Base-by-base conservation (phyloP, 2,113 vertebrate genomes). In the Rafetus swinhoei region DNA sequence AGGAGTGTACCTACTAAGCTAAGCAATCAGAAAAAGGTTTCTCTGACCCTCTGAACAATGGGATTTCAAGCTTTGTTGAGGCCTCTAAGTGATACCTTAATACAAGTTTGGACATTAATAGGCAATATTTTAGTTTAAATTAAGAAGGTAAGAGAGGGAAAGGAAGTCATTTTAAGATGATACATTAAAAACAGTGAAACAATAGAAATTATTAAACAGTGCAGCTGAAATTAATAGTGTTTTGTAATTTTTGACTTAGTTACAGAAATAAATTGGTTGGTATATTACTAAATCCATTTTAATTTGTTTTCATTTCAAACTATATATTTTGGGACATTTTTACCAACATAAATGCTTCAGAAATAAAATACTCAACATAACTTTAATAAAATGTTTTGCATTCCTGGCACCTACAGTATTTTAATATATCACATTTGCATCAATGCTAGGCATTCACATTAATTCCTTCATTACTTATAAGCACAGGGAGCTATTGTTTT, bases 191-290 rank as follows among this genome's bases (percentile, higher is more conserved):
- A 85, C 3, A 88, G 89, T 60, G 79, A 86, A 89, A 13, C 50
- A 95, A 86, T 53, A 92, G 60, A 94, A 81, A 69, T 1, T 0
- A 80, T 72, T 79, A 82, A 86, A 87, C 4, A 39, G 83, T 87
- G 79, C 50, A 32, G 62, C 89, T 87, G 18, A 95, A 93, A 92
- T 93, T 79, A 82, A 90, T 92, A 90, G 57, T 55, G 7, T 9
- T 85, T 65, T 86, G 11, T 62, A 32, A 81, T 84, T 39, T 45
- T 56, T 29, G 60, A 62, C 60, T 62, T 24, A 79, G 11, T 57
- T 65, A 35, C 22, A 84, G 39, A 82, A 79, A 7, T 76, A 72
- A 81, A 53, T 6, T 55, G 79, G 35, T 6, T 54, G 77, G 52
- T 79, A 79, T 79, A 54, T 25, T 69, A n/a, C 32, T 79, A 27